phyloP scores from a whole-genome alignment of 2,797 vertebrate species.

The Linurgus olivaceus region DNA sequence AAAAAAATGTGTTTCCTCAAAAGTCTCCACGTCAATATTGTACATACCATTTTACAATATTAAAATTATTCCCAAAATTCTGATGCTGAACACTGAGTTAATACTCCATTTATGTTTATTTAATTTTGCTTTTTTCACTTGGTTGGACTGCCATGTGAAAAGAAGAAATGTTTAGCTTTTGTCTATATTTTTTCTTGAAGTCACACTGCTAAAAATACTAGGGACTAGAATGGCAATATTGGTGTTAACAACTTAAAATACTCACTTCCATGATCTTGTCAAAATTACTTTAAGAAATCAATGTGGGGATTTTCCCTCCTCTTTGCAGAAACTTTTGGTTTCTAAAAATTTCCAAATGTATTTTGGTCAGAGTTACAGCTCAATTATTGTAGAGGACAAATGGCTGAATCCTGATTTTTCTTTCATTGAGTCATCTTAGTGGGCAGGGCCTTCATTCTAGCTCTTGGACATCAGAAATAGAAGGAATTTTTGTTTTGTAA shows the following conservation, averaged over 20 bases:
- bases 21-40: background rate
- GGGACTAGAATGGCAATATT: background rate
- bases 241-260: background rate
- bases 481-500: background rate
- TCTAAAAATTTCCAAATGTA: background rate
- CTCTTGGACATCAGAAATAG: background rate
- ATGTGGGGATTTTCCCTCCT: background rate
- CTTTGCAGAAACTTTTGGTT: background rate
- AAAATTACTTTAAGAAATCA: background rate
- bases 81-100: background rate
- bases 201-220: background rate
- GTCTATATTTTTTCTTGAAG: background rate
- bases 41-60: background rate
- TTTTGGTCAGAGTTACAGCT: background rate
- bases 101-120: background rate
- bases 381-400: background rate
- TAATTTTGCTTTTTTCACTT: background rate
- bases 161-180: background rate
- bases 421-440: background rate
- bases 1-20: background rate
- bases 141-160: background rate
- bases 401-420: background rate
- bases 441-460: background rate
- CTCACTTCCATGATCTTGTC: background rate
- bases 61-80: background rate